Conservation (phyloP, 2,113 vertebrate species). For the Orientallactaga bullata region DNA sequence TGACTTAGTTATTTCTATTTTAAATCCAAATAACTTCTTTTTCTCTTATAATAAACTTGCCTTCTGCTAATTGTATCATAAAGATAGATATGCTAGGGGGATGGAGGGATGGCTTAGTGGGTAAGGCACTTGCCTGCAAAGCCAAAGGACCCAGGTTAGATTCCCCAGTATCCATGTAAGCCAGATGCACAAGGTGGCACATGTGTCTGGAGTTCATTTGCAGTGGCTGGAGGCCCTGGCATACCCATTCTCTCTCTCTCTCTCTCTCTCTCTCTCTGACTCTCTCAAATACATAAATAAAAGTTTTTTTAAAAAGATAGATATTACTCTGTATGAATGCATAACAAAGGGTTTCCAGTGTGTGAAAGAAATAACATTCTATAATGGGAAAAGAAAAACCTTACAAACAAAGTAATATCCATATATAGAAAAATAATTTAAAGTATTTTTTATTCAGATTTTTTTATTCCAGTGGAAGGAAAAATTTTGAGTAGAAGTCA, state of each 20-base stretch:
- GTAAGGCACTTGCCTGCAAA: too few relatives aligned
- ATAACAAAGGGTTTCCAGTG: neutral
- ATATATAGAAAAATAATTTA: neutral
- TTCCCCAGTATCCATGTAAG: too few relatives aligned
- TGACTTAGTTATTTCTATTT: neutral
- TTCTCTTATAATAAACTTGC: neutral
- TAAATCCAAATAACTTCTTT: neutral
- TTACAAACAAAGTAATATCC: neutral
- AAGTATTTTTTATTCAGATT: neutral
- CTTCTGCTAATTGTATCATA: neutral
- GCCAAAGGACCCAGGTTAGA: too few relatives aligned
- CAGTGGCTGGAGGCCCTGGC: too few relatives aligned
- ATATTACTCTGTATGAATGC: neutral
- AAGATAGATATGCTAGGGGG: neutral
- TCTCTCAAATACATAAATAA: too few relatives aligned
- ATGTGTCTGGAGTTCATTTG: too few relatives aligned
- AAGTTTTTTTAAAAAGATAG: neutral
- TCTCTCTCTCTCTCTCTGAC: too few relatives aligned
- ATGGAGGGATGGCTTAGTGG: too few relatives aligned
- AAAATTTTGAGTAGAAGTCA: neutral
- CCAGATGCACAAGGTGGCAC: too few relatives aligned
- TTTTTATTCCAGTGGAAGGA: neutral
- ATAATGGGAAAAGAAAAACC: neutral
- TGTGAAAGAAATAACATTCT: neutral
- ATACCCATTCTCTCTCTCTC: too few relatives aligned